These are phyloP conservation scores for Erebia epiphron DNA, from an alignment of 2,888 invertebrate species.

Conservation along the genomic window DNA sequence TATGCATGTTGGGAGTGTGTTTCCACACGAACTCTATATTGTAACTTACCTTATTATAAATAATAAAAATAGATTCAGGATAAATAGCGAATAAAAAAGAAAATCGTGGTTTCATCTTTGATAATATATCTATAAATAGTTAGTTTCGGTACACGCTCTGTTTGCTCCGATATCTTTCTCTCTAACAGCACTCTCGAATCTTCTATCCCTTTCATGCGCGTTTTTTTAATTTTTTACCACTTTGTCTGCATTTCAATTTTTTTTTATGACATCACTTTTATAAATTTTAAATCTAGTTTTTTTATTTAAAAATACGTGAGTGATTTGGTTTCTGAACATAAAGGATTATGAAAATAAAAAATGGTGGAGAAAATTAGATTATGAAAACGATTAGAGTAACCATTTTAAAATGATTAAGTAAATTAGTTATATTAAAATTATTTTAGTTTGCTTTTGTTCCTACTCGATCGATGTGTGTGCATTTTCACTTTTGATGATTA, in stretches of 20 bases:
- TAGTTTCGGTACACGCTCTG: conserved; percentile 59
- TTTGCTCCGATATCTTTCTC: conserved; percentile 51
- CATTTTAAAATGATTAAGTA: background rate
- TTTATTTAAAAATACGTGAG: background rate
- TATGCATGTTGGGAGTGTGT: background rate
- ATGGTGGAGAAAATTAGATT: background rate
- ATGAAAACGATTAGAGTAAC: conserved; percentile 6
- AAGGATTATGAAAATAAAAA: conserved; percentile 5
- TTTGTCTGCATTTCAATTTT: conserved; percentile 41
- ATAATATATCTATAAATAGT: conserved; percentile 31
- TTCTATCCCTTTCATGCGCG: conserved; percentile 27
- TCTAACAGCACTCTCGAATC: conserved; percentile 43
- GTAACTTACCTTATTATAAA: conserved; percentile 33
- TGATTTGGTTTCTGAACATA: conserved; percentile 10
- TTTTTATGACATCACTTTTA: conserved; percentile 57
- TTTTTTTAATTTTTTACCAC: conserved; percentile 46
- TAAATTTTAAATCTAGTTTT: conserved; percentile 26
- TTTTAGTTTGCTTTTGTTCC: conserved; percentile 37
- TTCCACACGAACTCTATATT: conserved; percentile 44
- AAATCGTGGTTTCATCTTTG: conserved; percentile 41
- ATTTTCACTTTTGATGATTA: conserved; percentile 59
- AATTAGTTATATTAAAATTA: conserved; percentile 1
- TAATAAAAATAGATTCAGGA: conserved; percentile 58
- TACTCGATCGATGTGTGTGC: conserved; percentile 51
- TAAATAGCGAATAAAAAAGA: conserved; percentile 54